Evolutionary conservation across 2,888 invertebrate genomes (phyloP).

Genomic region (Phytoseiulus persimilis): DNA sequence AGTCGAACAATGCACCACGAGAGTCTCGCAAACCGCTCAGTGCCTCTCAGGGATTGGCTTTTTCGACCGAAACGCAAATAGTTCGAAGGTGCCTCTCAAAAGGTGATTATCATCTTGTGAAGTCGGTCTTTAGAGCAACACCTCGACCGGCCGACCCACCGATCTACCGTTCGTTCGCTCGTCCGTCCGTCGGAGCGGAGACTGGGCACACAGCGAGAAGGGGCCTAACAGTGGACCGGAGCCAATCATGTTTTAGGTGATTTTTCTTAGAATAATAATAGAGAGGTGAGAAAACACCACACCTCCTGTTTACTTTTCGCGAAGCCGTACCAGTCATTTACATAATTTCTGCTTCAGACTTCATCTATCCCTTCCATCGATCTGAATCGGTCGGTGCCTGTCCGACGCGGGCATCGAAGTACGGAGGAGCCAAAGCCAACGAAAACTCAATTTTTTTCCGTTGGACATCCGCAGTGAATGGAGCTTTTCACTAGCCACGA

Average conservation of each 20-base stretch:
- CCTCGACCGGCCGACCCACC: background rate
- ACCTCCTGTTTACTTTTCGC: background rate
- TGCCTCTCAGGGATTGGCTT: background rate
- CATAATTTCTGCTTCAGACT: background rate
- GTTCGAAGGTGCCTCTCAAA: background rate
- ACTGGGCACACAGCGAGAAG: background rate
- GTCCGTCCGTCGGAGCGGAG: background rate
- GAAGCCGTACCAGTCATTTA: background rate
- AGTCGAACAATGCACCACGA: background rate
- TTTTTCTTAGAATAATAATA: background rate
- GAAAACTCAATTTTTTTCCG: background rate
- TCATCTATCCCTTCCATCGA: background rate
- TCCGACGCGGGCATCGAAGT: background rate
- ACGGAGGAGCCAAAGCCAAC: background rate
- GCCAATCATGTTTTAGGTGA: background rate
- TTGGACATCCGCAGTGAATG: background rate
- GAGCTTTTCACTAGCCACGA: background rate
- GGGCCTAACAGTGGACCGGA: background rate
- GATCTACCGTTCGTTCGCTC: background rate
- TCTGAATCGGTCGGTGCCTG: background rate
- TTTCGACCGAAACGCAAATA: background rate
- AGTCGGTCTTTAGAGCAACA: background rate
- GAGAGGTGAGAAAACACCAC: slow-evolving; percentile 5
- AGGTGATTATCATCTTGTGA: slow-evolving; percentile 5
- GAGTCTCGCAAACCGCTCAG: background rate